phyloP scores from a whole-genome alignment of 2,797 vertebrate genomes.

The Adrianichthys oophorus region DNA sequence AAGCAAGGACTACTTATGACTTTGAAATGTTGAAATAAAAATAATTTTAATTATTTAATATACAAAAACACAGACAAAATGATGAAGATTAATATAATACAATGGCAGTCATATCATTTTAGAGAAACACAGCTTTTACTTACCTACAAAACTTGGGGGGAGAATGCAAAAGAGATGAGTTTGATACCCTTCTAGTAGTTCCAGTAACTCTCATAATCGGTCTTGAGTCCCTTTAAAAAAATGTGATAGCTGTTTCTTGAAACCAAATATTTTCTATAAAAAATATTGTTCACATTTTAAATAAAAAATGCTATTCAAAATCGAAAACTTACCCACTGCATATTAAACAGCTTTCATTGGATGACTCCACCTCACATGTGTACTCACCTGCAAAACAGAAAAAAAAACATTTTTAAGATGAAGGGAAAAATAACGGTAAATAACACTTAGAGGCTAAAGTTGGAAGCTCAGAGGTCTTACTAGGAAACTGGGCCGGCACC shows the following conservation, averaged over 20 bases:
- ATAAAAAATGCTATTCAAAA: neutral
- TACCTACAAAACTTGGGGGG: constrained; percentile 76
- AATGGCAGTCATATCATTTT: no score
- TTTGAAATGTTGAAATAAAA: neutral
- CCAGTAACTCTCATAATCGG: constrained; percentile 73
- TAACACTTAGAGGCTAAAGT: neutral
- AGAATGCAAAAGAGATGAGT: constrained; percentile 77
- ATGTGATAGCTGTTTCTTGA: constrained; percentile 3
- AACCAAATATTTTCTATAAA: neutral
- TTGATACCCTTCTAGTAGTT: constrained; percentile 76
- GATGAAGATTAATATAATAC: neutral
- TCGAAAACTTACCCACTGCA: constrained; percentile 79
- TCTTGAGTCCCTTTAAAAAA: constrained; percentile 74
- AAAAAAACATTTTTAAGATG: constrained; percentile 8
- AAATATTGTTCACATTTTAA: neutral
- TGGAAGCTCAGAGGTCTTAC: constrained; percentile 65
- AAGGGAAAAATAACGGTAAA: constrained; percentile 4
- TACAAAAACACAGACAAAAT: neutral
- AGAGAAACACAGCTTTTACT: constrained; percentile 72
- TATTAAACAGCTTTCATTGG: constrained; percentile 84
- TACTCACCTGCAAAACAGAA: constrained; percentile 79
- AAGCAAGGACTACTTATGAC: neutral
- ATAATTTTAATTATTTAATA: neutral
- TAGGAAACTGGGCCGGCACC: constrained; percentile 87
- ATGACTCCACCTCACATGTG: constrained; percentile 77